Evolutionary conservation across 92 coral and sea anemone genomes (phyloP).

Genomic region (Parazoanthus swiftii): DNA sequence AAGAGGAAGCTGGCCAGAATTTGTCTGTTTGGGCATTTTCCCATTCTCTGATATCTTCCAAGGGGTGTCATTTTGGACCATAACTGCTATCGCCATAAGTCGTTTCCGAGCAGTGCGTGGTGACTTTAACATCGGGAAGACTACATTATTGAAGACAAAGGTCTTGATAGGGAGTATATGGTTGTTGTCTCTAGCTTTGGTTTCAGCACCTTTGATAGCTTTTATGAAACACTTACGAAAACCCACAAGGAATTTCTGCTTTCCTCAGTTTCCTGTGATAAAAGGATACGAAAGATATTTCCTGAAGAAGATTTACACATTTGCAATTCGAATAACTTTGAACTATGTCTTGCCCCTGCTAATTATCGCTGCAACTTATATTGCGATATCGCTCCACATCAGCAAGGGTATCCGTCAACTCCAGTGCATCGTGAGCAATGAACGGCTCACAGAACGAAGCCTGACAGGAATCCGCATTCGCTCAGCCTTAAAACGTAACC

Average conservation of each 20-base stretch:
- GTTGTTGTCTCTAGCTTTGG: not conserved
- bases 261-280: not conserved
- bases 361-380: conserved; percentile 11
- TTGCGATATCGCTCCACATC: not conserved
- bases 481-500: not conserved
- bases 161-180: not conserved
- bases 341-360: not conserved
- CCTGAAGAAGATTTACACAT: not conserved
- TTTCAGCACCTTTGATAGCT: not conserved
- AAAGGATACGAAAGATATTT: not conserved
- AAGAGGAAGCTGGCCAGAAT: conserved; percentile 14
- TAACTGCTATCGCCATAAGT: conserved; percentile 14
- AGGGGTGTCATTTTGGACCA: conserved; percentile 30
- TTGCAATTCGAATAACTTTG: not conserved
- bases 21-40: conserved; percentile 3
- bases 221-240: not conserved
- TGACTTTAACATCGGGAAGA: not conserved
- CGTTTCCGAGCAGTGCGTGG: conserved; percentile 26
- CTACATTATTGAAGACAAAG: conserved; percentile 7
- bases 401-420: not conserved
- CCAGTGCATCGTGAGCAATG: not conserved
- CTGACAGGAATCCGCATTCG: not conserved
- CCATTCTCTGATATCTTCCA: conserved; percentile 34
- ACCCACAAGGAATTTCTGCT: not conserved
- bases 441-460: not conserved